Evolutionary conservation across 2,113 vertebrate species (phyloP), one percentile per base, ranked within the genome.

Genomic region (Zosterops pallidus): DNA sequence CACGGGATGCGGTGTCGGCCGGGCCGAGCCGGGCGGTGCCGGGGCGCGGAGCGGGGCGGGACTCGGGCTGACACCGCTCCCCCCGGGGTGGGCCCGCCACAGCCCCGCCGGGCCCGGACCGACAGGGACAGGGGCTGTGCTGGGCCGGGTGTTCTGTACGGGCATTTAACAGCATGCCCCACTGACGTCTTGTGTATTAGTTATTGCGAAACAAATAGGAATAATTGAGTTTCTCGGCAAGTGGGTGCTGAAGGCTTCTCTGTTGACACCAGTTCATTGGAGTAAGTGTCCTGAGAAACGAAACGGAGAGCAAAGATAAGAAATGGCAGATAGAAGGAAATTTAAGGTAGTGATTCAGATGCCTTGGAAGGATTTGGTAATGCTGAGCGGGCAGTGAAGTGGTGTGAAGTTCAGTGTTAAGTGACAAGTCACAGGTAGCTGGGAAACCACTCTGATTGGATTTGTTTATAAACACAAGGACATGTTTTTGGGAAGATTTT

Each of bases 141-240:
- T 14, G 0, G 7, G 0, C 14, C 9, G 2, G 16, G 0, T 29
- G 65, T 2, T 12, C 42, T 7, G 3, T 4, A 1, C 8, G 16
- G 31, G 25, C 0, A 0, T 9, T 5, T 4, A n/a, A 1, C 15
- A 2, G 26, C 1, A 14, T 6, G 31, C 35, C 55, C 3, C 3
- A 0, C 0, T 26, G 46, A 0, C 18, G 1, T 5, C 10, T 1
- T 10, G 20, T 7, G 24, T 8, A 0, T 62, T 7, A 3, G 15
- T 7, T 35, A 1, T 0, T 37, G 4, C 2, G 29, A 21, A 2
- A 1, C 11, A 0, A 9, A 17, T 0, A 1, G 72, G n/a, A 3
- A 5, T 42, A 2, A 9, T 1, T 0, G 5, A 3, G 33, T 12
- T 28, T 26, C 14, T 23, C 17, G 2, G 52, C 9, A 1, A 5